Conservation (phyloP, 2,797 vertebrate species). For the Neosilurus mollespiculum region DNA sequence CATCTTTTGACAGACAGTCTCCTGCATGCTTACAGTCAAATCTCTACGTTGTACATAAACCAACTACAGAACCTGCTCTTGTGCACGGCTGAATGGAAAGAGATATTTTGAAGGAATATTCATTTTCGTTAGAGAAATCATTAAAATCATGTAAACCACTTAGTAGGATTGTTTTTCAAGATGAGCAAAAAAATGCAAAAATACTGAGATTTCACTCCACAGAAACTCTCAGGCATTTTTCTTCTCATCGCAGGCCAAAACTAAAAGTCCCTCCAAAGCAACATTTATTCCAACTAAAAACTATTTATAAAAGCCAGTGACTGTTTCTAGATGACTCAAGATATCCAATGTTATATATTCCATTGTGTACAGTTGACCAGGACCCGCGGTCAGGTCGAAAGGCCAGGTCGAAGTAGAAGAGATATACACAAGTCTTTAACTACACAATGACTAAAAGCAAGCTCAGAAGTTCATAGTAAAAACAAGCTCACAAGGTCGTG, state of each 20-base stretch:
- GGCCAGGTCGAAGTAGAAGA: not conserved
- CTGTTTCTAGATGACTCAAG: not conserved
- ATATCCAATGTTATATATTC: too few relatives aligned
- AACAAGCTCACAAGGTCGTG: constrained; percentile 45
- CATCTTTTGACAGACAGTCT: too few relatives aligned
- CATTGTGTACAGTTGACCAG: not conserved
- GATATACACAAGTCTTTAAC: constrained; percentile 35
- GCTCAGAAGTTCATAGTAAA: constrained; percentile 39
- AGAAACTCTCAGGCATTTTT: not conserved
- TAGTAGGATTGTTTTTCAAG: too few relatives aligned
- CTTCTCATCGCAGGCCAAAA: not conserved
- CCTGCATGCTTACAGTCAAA: too few relatives aligned
- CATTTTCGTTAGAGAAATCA: too few relatives aligned
- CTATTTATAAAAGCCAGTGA: not conserved
- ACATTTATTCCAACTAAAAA: not conserved
- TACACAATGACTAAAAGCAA: not conserved
- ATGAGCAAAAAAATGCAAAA: too few relatives aligned
- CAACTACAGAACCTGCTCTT: too few relatives aligned
- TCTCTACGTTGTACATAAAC: too few relatives aligned
- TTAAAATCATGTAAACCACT: too few relatives aligned
- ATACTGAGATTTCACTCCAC: too few relatives aligned
- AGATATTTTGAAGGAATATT: too few relatives aligned
- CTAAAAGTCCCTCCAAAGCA: not conserved
- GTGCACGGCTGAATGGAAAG: too few relatives aligned
- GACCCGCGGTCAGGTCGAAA: not conserved